These are phyloP conservation scores for Myrmecobius fasciatus DNA, from an alignment of 2,113 vertebrate species.

Conservation along the genomic window DNA sequence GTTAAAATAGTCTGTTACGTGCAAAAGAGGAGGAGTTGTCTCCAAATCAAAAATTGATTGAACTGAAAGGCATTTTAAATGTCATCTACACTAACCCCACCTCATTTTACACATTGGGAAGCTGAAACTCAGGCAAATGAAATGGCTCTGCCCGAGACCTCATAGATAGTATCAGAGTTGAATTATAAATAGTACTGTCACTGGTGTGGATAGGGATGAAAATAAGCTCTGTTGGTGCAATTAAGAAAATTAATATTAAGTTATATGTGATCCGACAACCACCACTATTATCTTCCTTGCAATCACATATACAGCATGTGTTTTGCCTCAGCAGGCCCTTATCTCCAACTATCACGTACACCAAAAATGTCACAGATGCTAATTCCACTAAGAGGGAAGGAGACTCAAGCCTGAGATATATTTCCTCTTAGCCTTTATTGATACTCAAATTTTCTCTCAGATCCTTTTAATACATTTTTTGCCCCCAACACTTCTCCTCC, in stretches of 20 bases:
- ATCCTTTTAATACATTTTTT: neutral
- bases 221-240: neutral
- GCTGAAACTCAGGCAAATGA: neutral
- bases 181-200: neutral
- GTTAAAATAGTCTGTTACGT: neutral
- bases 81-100: neutral
- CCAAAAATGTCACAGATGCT: neutral
- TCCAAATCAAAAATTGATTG: neutral
- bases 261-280: neutral
- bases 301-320: too few species aligned
- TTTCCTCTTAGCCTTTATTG: neutral
- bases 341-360: neutral
- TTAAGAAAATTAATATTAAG: neutral
- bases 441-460: neutral
- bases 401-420: neutral
- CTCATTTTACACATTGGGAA: neutral
- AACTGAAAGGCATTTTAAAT: neutral
- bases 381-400: neutral
- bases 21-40: neutral
- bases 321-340: neutral
- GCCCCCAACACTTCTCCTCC: neutral
- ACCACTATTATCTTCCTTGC: too few species aligned
- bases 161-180: neutral
- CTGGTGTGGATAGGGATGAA: too few species aligned
- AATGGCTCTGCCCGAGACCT: neutral